Percentiles rank a stretch among this genome's conserved stretches.
These are phyloP conservation scores for Ethmia dodecea DNA, from an alignment of 2,888 invertebrate genomes.

Conservation along the genomic window DNA sequence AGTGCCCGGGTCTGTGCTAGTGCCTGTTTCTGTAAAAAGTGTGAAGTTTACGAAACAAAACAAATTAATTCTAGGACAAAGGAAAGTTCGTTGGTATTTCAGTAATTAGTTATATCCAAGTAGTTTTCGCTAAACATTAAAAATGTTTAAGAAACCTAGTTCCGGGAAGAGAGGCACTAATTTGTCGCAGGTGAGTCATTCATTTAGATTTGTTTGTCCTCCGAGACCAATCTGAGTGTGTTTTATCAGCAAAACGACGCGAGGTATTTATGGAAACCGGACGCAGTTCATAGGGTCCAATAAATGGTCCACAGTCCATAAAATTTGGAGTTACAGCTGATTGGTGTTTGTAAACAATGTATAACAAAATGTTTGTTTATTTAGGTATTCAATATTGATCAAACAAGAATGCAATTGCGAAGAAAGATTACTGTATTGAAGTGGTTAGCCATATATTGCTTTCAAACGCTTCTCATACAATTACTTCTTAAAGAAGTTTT, in stretches of 20 bases:
- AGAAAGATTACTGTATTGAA: no score
- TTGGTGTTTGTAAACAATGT: constrained; percentile 37
- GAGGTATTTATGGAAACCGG: constrained; percentile 25
- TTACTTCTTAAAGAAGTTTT: no score
- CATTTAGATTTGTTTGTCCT: constrained; percentile 38
- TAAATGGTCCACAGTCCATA: neutral
- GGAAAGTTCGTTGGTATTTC: neutral
- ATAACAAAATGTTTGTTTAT: no score
- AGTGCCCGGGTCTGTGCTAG: no score
- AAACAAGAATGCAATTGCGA: no score
- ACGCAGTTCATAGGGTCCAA: constrained; percentile 10
- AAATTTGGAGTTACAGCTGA: constrained; percentile 29
- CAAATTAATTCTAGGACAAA: constrained; percentile 4
- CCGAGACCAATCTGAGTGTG: constrained; percentile 14
- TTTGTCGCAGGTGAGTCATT: constrained; percentile 74
- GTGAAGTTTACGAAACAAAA: constrained; percentile 6
- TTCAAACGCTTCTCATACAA: no score
- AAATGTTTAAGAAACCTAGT: constrained; percentile 53
- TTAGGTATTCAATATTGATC: no score
- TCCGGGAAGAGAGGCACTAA: constrained; percentile 49
- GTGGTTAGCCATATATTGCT: no score
- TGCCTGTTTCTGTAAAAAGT: constrained; percentile 2
- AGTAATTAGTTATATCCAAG: neutral
- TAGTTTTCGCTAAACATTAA: constrained; percentile 7
- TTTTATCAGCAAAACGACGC: constrained; percentile 12